Conservation (phyloP, 2,113 vertebrate species). For the Sylvilagus bachmani region DNA sequence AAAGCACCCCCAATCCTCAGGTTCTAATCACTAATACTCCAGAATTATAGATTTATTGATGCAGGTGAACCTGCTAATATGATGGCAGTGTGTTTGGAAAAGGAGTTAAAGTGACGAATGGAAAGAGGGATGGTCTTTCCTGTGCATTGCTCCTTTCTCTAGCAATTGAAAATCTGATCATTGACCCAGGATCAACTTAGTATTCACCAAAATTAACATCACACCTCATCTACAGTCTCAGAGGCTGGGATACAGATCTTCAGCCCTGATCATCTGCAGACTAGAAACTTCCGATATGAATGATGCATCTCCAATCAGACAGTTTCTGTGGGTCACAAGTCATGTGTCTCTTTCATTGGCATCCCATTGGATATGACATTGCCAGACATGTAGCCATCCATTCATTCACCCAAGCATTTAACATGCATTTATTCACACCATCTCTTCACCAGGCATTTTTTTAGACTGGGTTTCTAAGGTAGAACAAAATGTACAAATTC, state of each 20-base stretch:
- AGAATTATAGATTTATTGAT: background rate
- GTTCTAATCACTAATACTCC: background rate
- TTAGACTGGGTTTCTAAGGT: background rate
- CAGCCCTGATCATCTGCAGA: background rate
- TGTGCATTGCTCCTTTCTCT: background rate
- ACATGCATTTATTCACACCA: background rate
- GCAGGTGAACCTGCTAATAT: background rate
- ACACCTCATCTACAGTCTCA: background rate
- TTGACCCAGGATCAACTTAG: background rate
- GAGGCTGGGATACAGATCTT: background rate
- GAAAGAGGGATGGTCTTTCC: background rate
- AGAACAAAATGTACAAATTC: slow-evolving; percentile 4
- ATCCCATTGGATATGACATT: background rate
- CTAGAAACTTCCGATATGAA: background rate
- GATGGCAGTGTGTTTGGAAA: background rate
- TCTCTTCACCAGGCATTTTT: background rate
- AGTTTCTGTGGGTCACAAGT: background rate
- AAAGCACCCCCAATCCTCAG: background rate
- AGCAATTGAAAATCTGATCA: background rate
- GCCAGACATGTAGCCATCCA: background rate
- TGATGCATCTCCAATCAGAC: background rate
- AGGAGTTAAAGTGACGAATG: background rate
- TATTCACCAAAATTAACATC: background rate
- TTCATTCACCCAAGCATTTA: background rate
- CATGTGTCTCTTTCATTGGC: background rate